phyloP scores from a whole-genome alignment of 2,113 vertebrate genomes.

The Cyanoderma ruficeps region DNA sequence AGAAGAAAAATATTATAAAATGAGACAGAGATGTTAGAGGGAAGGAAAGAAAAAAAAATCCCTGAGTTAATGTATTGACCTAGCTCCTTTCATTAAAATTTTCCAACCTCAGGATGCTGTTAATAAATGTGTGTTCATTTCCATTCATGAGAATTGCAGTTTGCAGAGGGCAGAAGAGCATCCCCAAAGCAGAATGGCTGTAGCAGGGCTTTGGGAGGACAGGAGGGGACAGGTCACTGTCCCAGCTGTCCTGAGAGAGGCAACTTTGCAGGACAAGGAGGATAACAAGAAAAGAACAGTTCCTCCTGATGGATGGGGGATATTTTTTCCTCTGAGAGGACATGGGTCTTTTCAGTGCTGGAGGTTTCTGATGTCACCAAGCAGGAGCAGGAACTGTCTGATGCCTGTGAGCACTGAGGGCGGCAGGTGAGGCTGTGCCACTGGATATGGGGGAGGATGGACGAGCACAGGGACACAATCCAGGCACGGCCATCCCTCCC shows the following conservation, averaged over 20 bases:
- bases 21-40: no score
- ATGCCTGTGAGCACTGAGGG: not conserved
- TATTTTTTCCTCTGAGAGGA: not conserved
- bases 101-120: not conserved
- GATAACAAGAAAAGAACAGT: not conserved
- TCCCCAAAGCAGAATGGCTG: not conserved
- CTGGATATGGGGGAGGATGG: not conserved
- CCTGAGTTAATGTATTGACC: not conserved
- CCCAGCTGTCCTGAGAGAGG: not conserved
- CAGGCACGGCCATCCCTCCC: accelerated
- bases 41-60: not conserved
- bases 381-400: not conserved
- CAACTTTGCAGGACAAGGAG: not conserved
- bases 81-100: not conserved
- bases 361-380: not conserved
- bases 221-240: not conserved
- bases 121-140: not conserved
- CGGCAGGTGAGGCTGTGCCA: not conserved
- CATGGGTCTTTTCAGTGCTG: not conserved
- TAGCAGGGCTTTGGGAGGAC: not conserved
- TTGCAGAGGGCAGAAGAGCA: not conserved
- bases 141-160: not conserved
- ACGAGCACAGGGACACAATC: not conserved
- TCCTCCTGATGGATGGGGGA: not conserved
- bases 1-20: not conserved